Conservation (phyloP, 1,140 invertebrate species). For the Tetraneura akinire region DNA sequence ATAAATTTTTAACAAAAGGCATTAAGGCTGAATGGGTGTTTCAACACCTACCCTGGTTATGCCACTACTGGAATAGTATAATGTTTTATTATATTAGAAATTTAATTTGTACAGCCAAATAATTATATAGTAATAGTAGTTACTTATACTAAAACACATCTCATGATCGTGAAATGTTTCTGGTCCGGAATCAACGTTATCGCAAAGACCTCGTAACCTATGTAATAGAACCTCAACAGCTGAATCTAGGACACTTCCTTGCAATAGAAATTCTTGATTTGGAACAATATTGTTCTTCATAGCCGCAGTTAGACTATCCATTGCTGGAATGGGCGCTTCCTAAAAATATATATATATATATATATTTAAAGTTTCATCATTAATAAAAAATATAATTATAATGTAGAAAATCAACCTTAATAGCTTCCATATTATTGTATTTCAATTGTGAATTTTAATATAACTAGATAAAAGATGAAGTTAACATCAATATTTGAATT, state of each 20-base stretch:
- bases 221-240: conserved; percentile 90
- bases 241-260: conserved; percentile 74
- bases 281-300: conserved; percentile 82
- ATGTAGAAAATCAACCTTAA: not conserved
- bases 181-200: conserved; percentile 87
- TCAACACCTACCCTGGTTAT: too few relatives aligned
- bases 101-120: not conserved
- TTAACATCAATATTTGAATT: too few relatives aligned
- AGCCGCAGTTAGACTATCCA: conserved; percentile 76
- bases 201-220: conserved; percentile 86
- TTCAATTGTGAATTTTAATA: too few relatives aligned
- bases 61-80: too few relatives aligned
- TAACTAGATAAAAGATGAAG: too few relatives aligned
- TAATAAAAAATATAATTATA: not conserved
- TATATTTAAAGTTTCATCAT: not conserved
- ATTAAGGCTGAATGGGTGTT: too few relatives aligned
- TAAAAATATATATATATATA: too few relatives aligned
- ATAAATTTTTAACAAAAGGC: too few relatives aligned
- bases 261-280: conserved; percentile 62
- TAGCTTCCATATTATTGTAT: not conserved
- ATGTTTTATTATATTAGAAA: not conserved
- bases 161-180: conserved; percentile 92
- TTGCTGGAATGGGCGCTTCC: conserved; percentile 66
- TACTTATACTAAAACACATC: conserved; percentile 77
- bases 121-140: not conserved